These are phyloP conservation scores for Sphaerophoria rueppellii DNA, from an alignment of 2,888 invertebrate species.

Conservation along the genomic window DNA sequence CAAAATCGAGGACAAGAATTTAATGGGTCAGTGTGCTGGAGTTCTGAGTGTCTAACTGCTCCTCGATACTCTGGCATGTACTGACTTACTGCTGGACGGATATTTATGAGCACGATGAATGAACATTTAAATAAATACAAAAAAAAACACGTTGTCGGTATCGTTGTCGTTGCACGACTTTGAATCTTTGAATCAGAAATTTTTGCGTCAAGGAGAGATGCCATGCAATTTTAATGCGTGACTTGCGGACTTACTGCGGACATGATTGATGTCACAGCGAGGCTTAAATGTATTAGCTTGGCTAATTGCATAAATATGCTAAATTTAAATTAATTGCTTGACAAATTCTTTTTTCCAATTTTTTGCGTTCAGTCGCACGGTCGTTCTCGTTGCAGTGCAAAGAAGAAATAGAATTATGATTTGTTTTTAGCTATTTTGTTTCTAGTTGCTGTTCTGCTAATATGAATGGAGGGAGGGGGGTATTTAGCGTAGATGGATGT, in stretches of 20 bases:
- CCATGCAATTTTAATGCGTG: constrained; percentile 65
- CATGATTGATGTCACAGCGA: constrained; percentile 64
- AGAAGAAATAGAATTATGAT: too few species aligned
- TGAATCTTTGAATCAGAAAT: constrained; percentile 20
- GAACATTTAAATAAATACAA: constrained; percentile 29
- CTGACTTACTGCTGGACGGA: constrained; percentile 11
- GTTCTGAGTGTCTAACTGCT: constrained; percentile 5
- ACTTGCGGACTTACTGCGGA: constrained; percentile 51
- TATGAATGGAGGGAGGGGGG: not conserved
- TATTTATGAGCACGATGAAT: constrained; percentile 34
- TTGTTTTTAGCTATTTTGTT: too few species aligned
- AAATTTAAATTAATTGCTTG: constrained; percentile 72
- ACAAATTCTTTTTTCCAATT: constrained; percentile 46
- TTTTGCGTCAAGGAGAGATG: constrained; percentile 40
- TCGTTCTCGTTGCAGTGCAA: not conserved
- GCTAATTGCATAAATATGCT: constrained; percentile 70
- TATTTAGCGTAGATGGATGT: not conserved
- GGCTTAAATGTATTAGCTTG: constrained; percentile 69
- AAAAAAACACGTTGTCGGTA: not conserved
- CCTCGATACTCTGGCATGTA: not conserved
- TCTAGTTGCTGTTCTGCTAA: not conserved
- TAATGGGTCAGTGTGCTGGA: constrained; percentile 42
- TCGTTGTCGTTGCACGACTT: constrained; percentile 1
- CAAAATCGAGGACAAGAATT: constrained; percentile 36
- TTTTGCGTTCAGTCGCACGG: not conserved